phyloP scores from a whole-genome alignment of 2,797 vertebrate species.

The Steatocranus sp. region DNA sequence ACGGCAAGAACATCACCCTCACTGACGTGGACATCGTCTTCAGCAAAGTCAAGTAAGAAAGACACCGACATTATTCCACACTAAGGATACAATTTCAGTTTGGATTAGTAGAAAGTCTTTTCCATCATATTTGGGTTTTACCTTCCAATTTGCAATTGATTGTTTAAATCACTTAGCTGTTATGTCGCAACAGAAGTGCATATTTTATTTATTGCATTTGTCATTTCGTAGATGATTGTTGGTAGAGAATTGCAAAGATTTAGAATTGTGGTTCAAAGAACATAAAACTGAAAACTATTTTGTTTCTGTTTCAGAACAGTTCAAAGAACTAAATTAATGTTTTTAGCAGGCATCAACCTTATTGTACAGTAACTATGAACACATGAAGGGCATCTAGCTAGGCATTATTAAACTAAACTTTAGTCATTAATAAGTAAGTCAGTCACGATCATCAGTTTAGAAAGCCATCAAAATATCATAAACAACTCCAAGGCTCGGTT shows the following conservation, averaged over 20 bases:
- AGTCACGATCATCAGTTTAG: not conserved
- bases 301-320: not conserved
- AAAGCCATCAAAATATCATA: not conserved
- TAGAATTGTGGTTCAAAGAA: not conserved
- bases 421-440: not conserved
- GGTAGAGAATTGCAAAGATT: not conserved
- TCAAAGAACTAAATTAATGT: not conserved
- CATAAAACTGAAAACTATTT: not conserved
- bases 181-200: not conserved
- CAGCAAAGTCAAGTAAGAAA: slow-evolving; percentile 96
- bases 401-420: not conserved
- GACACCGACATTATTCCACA: no score
- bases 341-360: not conserved
- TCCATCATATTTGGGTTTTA: not conserved
- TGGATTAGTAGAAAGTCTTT: not conserved
- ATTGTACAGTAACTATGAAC: not conserved
- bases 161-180: not conserved
- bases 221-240: not conserved
- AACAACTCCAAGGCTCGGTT: not conserved
- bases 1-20: slow-evolving; percentile 88
- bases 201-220: not conserved
- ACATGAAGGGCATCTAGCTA: not conserved
- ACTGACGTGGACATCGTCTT: slow-evolving; percentile 97
- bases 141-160: not conserved
- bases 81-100: not conserved